phyloP scores from a whole-genome alignment of 2,113 vertebrate genomes.

The Vidua chalybeata region DNA sequence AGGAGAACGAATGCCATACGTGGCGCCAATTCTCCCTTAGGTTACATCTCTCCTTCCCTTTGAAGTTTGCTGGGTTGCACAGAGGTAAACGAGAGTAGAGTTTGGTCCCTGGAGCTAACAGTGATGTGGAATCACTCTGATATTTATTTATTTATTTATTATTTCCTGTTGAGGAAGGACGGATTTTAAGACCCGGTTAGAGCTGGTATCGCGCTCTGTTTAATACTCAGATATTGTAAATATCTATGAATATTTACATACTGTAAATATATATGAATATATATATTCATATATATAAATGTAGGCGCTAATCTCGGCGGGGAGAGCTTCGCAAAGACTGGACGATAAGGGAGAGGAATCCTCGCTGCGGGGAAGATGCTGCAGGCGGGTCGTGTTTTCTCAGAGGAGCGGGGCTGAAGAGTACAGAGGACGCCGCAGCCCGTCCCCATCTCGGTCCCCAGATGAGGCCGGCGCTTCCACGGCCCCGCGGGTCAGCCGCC shows the following conservation, averaged over 20 bases:
- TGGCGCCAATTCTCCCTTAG: slow-evolving; percentile 16
- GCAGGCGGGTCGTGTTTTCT: not conserved
- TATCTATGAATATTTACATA: no score
- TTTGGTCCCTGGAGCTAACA: not conserved
- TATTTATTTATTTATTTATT: not conserved
- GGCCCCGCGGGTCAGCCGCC: not conserved
- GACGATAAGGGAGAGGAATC: not conserved
- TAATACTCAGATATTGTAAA: not conserved
- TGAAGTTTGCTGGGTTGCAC: slow-evolving; percentile 6
- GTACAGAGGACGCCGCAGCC: not conserved
- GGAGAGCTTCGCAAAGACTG: not conserved
- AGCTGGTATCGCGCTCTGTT: not conserved
- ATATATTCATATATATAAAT: not conserved
- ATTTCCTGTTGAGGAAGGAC: not conserved
- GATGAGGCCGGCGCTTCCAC: not conserved
- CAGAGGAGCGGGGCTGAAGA: not conserved
- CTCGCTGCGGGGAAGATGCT: not conserved
- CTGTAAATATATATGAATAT: no score
- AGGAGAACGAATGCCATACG: not conserved
- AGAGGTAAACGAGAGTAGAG: not conserved
- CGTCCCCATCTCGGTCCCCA: not conserved
- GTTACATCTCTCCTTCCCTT: slow-evolving; percentile 25
- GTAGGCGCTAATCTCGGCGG: not conserved
- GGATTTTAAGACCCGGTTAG: not conserved
- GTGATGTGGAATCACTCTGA: not conserved